Conservation (phyloP, 2,888 invertebrate genomes). For the Synanthedon vespiformis region DNA sequence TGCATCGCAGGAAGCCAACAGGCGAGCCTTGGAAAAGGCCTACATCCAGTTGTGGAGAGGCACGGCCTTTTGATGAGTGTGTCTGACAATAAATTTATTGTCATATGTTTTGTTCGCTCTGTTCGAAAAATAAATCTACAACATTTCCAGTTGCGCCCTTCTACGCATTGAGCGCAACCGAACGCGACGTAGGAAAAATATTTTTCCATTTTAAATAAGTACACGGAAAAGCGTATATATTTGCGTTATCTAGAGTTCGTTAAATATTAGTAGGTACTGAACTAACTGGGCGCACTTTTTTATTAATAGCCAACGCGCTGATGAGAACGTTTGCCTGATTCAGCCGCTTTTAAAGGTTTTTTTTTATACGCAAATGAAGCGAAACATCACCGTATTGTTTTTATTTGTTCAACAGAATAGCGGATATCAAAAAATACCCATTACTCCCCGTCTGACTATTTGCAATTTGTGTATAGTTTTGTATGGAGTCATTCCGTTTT, state of each 20-base stretch:
- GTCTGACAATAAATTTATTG: too few species aligned
- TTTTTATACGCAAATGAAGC: slow-evolving; percentile 29
- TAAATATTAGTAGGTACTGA: slow-evolving; percentile 60
- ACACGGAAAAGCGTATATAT: slow-evolving; percentile 57
- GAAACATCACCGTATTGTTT: slow-evolving; percentile 25
- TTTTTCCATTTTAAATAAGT: slow-evolving; percentile 67
- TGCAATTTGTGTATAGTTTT: too few species aligned
- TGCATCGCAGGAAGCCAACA: too few species aligned
- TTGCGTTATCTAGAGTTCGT: slow-evolving; percentile 60
- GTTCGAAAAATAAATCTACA: not conserved
- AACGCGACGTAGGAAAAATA: slow-evolving; percentile 52
- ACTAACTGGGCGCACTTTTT: slow-evolving; percentile 36
- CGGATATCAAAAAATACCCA: too few species aligned
- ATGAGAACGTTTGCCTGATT: slow-evolving; percentile 35
- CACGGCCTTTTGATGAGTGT: too few species aligned
- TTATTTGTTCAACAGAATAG: slow-evolving; percentile 6
- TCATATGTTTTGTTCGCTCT: too few species aligned
- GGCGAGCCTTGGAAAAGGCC: too few species aligned
- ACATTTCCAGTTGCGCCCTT: slow-evolving; percentile 6
- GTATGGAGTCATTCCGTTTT: too few species aligned
- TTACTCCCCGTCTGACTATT: too few species aligned
- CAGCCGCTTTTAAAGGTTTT: slow-evolving; percentile 23
- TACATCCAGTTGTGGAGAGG: too few species aligned
- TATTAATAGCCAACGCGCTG: slow-evolving; percentile 44
- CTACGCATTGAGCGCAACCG: not conserved